Conservation (phyloP, 2,113 vertebrate genomes). For the Canis aureus region DNA sequence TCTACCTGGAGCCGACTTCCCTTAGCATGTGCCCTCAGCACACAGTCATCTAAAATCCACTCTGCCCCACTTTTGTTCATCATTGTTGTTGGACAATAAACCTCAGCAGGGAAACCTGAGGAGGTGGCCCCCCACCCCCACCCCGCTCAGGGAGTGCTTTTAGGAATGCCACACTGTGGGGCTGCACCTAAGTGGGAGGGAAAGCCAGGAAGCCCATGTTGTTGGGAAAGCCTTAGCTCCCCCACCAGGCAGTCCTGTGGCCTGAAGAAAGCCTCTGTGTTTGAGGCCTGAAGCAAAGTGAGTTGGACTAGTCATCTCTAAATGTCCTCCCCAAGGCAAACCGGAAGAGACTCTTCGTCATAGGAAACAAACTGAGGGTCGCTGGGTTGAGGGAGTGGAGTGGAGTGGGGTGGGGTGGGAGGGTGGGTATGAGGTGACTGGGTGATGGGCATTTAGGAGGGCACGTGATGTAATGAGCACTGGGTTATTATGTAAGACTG, state of each 20-base stretch:
- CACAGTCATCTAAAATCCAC: not conserved
- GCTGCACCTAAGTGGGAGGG: rapidly evolving
- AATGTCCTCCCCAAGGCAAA: not conserved
- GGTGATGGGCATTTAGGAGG: no score
- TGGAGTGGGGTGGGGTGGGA: no score
- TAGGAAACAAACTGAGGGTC: no score
- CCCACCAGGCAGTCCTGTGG: rapidly evolving
- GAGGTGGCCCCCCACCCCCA: not conserved
- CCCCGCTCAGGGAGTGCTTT: not conserved
- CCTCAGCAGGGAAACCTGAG: not conserved
- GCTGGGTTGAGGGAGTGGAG: no score
- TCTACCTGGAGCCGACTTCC: not conserved
- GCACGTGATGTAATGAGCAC: no score
- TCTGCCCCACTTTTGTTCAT: not conserved
- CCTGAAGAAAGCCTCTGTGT: not conserved
- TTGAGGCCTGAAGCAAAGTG: not conserved
- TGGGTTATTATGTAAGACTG: no score
- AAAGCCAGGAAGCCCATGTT: not conserved
- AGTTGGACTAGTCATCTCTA: not conserved
- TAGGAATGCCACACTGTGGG: no score
- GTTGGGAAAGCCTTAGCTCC: not conserved
- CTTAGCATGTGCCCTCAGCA: not conserved
- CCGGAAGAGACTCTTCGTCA: no score
- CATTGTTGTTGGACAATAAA: not conserved
- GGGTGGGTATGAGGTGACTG: no score